Conservation (phyloP, 1,140 invertebrate species). For the Megalonaias nervosa region DNA sequence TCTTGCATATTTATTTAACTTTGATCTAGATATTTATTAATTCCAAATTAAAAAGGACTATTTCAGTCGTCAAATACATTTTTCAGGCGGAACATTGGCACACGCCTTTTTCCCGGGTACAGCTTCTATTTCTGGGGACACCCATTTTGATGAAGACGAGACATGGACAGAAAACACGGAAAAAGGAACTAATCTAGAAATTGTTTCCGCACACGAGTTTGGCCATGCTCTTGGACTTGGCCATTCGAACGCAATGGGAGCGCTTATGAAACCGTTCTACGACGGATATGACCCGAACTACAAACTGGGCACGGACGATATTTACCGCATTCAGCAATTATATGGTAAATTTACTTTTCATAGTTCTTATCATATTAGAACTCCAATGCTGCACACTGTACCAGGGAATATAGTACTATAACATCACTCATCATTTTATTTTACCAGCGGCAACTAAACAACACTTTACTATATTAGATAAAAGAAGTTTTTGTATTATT, state of each 20-base stretch:
- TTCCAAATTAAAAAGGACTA: not conserved
- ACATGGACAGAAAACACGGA: conserved; percentile 62
- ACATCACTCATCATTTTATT: too few species aligned
- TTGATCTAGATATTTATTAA: not conserved
- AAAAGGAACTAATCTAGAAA: conserved; percentile 46
- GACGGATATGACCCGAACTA: conserved; percentile 42
- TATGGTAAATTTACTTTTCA: conserved; percentile 66
- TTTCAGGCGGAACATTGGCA: conserved; percentile 59
- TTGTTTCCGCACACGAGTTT: conserved; percentile 63
- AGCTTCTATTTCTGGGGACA: conserved; percentile 72
- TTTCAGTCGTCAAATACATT: not conserved
- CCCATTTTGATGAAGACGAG: conserved; percentile 71
- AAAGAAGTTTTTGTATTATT: too few species aligned
- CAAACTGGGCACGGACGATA: conserved; percentile 88
- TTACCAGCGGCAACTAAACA: too few species aligned
- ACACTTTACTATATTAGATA: too few species aligned
- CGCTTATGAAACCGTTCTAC: conserved; percentile 62
- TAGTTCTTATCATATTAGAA: too few species aligned
- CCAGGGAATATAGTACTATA: too few species aligned
- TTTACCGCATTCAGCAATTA: conserved; percentile 79
- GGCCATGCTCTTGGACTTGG: conserved; percentile 57
- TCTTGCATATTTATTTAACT: not conserved
- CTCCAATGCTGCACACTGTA: too few species aligned
- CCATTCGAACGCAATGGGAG: conserved; percentile 44
- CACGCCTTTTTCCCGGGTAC: conserved; percentile 73